Evolutionary conservation across 2,888 invertebrate species (phyloP).

Genomic region (Drosophila quinaria): DNA sequence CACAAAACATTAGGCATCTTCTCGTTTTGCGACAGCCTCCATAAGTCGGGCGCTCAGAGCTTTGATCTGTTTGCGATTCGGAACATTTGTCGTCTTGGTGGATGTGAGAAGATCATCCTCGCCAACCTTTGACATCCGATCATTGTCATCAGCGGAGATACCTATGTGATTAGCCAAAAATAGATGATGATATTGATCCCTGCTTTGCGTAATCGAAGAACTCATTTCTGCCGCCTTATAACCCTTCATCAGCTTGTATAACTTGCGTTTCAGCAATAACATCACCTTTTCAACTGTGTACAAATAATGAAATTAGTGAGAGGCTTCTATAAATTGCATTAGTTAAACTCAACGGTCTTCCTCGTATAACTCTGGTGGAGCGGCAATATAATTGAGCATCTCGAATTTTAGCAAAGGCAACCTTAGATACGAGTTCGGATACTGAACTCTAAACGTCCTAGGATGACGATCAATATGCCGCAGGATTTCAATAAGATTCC

Average conservation of each 20-base stretch:
- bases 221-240: slow-evolving; percentile 38
- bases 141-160: slow-evolving; percentile 1
- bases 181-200: slow-evolving; percentile 65
- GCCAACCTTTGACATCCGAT: not conserved
- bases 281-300: slow-evolving; percentile 75
- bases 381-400: slow-evolving; percentile 68
- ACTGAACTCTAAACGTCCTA: slow-evolving; percentile 51
- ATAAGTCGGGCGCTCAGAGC: slow-evolving; percentile 80
- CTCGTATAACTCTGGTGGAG: slow-evolving; percentile 76
- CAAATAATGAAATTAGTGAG: not conserved
- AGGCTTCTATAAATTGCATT: too few relatives aligned
- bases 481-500: slow-evolving; percentile 81
- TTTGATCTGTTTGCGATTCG: slow-evolving; percentile 83
- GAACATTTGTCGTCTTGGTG: slow-evolving; percentile 68
- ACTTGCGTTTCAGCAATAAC: slow-evolving; percentile 69
- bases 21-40: slow-evolving; percentile 78
- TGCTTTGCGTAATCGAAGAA: slow-evolving; percentile 19
- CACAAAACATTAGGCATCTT: slow-evolving; percentile 50
- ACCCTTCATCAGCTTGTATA: slow-evolving; percentile 63
- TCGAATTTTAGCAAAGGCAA: slow-evolving; percentile 84
- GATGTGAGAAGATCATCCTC: slow-evolving; percentile 60
- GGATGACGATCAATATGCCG: slow-evolving; percentile 72
- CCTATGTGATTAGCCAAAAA: slow-evolving; percentile 49
- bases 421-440: slow-evolving; percentile 80
- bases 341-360: slow-evolving; percentile 71